phyloP scores from a whole-genome alignment of 2,797 vertebrate genomes.

The Oreochromis mossambicus region DNA sequence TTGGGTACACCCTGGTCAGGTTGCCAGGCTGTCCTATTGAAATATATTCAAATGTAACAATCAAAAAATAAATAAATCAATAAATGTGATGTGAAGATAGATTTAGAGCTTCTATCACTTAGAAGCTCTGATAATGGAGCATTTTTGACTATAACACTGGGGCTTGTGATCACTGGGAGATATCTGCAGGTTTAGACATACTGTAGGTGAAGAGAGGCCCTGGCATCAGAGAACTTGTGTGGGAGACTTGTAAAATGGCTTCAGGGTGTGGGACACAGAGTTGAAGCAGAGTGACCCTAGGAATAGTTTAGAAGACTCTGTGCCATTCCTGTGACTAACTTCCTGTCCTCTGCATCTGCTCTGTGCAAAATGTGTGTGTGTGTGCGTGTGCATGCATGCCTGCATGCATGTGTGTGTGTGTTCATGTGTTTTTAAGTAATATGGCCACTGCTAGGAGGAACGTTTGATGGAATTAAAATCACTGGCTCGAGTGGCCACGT shows the following conservation, averaged over 20 bases:
- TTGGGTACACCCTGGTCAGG: background rate
- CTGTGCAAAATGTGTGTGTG: background rate
- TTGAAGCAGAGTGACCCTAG: background rate
- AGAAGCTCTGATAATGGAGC: background rate
- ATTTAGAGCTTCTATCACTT: background rate
- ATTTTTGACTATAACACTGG: background rate
- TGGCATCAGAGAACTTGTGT: background rate
- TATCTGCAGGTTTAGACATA: background rate
- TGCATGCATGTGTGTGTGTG: background rate
- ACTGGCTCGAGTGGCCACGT: background rate
- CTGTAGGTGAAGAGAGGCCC: background rate
- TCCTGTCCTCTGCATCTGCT: background rate
- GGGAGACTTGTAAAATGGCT: background rate
- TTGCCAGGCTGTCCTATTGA: background rate
- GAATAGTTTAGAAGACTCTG: background rate
- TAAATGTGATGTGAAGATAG: background rate
- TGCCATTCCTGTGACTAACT: background rate
- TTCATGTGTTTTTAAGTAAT: background rate
- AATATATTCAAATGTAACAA: background rate
- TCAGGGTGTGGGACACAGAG: background rate
- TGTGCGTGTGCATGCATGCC: fast-evolving
- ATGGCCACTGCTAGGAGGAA: background rate
- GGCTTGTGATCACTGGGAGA: background rate
- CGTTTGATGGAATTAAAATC: background rate
- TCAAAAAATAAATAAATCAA: background rate